phyloP scores from a whole-genome alignment of 2,113 vertebrate species.

The Anseranas semipalmata region DNA sequence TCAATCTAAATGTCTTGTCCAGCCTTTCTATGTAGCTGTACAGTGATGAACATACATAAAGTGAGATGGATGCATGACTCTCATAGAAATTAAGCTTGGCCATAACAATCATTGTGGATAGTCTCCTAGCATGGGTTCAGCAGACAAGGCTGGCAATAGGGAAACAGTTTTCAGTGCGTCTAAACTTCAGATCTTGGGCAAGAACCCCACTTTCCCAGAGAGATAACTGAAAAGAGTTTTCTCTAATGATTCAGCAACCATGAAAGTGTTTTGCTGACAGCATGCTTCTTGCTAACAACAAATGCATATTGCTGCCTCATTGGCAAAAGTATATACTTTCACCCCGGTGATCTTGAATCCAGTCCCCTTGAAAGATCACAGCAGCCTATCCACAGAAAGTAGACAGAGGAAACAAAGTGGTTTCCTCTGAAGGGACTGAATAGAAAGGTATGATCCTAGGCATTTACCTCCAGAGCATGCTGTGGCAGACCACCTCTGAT shows the following conservation, averaged over 20 bases:
- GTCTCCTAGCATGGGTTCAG: background rate
- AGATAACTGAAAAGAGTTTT: background rate
- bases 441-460: background rate
- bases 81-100: background rate
- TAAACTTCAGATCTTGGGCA: background rate
- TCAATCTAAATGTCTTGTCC: background rate
- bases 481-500: background rate
- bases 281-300: background rate
- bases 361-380: background rate
- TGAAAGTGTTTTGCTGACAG: background rate
- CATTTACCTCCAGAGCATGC: background rate
- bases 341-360: background rate
- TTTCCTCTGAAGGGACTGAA: background rate
- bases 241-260: background rate
- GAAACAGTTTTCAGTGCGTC: background rate
- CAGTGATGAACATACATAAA: background rate
- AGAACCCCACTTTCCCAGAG: background rate
- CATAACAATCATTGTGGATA: background rate
- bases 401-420: background rate
- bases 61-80: background rate
- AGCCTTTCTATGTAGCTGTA: background rate
- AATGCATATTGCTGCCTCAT: background rate
- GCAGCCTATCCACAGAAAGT: background rate
- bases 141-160: background rate
- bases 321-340: background rate